A percentile compares a stretch with the other conserved stretches of the same genome.
Conservation (phyloP, 2,888 invertebrate species). For the Acanthosepion lycidas region DNA sequence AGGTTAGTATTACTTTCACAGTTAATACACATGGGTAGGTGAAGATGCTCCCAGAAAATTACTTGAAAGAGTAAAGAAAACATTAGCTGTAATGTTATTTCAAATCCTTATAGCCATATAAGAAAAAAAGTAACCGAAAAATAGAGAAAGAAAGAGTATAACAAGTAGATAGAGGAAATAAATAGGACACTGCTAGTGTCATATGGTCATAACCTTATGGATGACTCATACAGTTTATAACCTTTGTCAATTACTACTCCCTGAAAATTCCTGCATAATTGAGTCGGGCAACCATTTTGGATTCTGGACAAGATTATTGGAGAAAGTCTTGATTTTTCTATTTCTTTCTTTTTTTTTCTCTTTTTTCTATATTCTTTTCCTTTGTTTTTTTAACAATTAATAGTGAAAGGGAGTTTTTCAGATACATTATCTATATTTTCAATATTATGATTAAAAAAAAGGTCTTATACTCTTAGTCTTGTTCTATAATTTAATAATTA, state of each 20-base stretch:
- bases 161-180: background rate
- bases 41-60: too few relatives aligned
- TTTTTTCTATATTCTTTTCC: too few relatives aligned
- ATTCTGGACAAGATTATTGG: background rate
- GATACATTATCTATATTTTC: too few relatives aligned
- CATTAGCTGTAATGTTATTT: background rate
- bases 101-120: background rate
- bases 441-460: too few relatives aligned
- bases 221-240: background rate
- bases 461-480: too few relatives aligned
- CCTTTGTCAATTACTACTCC: conserved; percentile 1
- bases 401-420: too few relatives aligned
- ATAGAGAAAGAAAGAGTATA: background rate
- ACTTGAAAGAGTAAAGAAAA: too few relatives aligned
- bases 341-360: background rate
- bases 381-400: too few relatives aligned
- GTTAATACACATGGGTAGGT: too few relatives aligned
- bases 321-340: background rate
- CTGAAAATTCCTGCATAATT: background rate
- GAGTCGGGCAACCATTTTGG: conserved; percentile 3
- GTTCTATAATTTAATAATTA: too few relatives aligned
- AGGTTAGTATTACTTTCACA: too few relatives aligned
- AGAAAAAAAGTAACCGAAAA: background rate
- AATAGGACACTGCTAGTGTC: background rate
- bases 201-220: background rate